These are phyloP conservation scores for Thunnus albacares DNA, from an alignment of 2,797 vertebrate genomes.

Conservation along the genomic window DNA sequence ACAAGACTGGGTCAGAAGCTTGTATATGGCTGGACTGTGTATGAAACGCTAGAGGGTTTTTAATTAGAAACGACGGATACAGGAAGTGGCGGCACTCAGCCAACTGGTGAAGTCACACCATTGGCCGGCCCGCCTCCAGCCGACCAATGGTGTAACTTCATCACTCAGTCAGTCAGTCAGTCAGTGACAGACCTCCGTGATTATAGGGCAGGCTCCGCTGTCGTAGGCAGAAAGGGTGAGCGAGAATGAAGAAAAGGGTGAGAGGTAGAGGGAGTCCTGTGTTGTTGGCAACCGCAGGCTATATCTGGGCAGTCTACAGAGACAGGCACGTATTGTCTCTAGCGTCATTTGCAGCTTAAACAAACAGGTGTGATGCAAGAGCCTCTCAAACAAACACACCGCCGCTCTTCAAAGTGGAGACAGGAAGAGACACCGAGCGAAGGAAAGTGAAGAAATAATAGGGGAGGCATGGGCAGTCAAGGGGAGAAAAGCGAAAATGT, in stretches of 20 bases:
- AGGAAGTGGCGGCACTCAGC: too few species aligned
- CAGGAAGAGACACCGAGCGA: slow-evolving; percentile 68
- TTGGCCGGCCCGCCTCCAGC: too few species aligned
- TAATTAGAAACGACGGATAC: too few species aligned
- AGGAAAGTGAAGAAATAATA: slow-evolving; percentile 69
- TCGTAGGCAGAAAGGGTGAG: slow-evolving; percentile 21
- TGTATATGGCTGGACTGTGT: too few species aligned
- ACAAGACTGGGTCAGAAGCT: too few species aligned
- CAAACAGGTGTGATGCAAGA: slow-evolving; percentile 87
- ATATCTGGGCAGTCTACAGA: slow-evolving; percentile 76
- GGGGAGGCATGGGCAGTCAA: slow-evolving; percentile 68
- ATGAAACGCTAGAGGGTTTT: too few species aligned
- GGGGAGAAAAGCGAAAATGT: slow-evolving; percentile 50
- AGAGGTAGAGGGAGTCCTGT: slow-evolving; percentile 74
- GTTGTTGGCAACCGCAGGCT: slow-evolving; percentile 80
- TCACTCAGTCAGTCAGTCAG: too few species aligned
- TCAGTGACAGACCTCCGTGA: too few species aligned
- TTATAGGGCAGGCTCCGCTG: too few species aligned
- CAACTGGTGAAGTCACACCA: too few species aligned
- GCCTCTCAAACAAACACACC: slow-evolving; percentile 83
- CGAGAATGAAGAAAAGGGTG: slow-evolving; percentile 50
- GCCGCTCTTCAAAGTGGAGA: slow-evolving; percentile 77
- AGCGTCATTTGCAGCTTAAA: slow-evolving; percentile 86
- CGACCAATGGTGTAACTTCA: too few species aligned
- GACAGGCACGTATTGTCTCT: slow-evolving; percentile 78